phyloP scores from a whole-genome alignment of 2,113 vertebrate genomes.

The Desmodus rotundus region DNA sequence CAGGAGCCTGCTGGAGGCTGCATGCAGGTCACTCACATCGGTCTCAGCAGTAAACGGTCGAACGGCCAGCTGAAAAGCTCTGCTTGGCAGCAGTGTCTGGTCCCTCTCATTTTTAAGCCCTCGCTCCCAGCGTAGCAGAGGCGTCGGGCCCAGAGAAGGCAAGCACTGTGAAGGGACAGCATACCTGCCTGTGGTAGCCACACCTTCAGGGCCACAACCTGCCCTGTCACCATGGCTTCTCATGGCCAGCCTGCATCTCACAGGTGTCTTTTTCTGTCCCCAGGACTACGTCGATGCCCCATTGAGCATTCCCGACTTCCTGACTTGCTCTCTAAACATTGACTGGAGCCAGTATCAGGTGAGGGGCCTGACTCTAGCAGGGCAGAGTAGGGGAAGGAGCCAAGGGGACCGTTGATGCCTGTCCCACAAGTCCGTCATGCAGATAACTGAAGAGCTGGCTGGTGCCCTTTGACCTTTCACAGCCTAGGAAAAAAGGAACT shows the following conservation, averaged over 20 bases:
- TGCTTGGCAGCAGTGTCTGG: not conserved
- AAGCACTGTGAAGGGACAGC: not conserved
- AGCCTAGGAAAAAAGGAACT: not conserved
- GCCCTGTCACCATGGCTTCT: not conserved
- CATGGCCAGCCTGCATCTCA: not conserved
- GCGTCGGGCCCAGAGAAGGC: not conserved
- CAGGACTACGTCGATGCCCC: slow-evolving; percentile 98
- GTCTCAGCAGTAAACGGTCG: not conserved
- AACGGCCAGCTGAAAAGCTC: not conserved
- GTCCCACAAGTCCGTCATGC: not conserved
- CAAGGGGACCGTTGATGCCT: not conserved
- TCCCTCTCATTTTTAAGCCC: slow-evolving; percentile 26
- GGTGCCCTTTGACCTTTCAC: not conserved
- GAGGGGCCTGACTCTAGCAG: slow-evolving; percentile 48
- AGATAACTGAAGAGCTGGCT: not conserved
- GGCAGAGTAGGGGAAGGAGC: not conserved
- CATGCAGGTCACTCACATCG: not conserved
- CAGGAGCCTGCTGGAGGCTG: not conserved
- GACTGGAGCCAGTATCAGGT: slow-evolving; percentile 99
- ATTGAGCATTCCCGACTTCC: slow-evolving; percentile 90
- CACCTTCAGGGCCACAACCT: not conserved
- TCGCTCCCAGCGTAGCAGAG: not conserved
- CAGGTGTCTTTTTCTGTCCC: slow-evolving; percentile 9
- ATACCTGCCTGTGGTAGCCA: not conserved
- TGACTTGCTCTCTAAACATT: slow-evolving; percentile 92